Evolutionary conservation across 2,888 invertebrate genomes (phyloP).

Genomic region (Phania funesta): DNA sequence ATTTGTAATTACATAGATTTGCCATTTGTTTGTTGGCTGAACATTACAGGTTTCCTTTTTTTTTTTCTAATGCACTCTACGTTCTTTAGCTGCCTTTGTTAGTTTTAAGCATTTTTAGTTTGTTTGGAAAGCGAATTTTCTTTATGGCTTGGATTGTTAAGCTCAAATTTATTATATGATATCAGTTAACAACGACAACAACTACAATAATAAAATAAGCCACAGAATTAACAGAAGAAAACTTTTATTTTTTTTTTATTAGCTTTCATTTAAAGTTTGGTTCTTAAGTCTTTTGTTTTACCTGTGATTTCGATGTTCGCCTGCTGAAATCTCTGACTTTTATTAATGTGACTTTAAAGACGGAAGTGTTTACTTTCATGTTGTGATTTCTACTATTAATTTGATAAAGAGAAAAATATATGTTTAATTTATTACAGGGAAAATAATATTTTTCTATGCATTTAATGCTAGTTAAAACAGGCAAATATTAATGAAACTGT

Average conservation of each 20-base stretch:
- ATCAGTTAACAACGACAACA: constrained; percentile 52
- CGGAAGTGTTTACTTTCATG: constrained; percentile 68
- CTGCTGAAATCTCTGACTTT: constrained; percentile 43
- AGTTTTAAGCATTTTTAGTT: background rate
- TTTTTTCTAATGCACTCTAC: constrained; percentile 3
- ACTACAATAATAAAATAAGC: constrained; percentile 3
- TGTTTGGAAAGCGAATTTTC: constrained; percentile 63
- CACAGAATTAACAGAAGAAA: background rate
- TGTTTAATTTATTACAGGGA: constrained; percentile 57
- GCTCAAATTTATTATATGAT: constrained; percentile 63
- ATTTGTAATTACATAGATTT: constrained; percentile 77
- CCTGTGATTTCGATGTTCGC: background rate
- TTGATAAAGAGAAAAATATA: constrained; percentile 65
- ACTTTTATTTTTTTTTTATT: constrained; percentile 48
- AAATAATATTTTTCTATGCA: background rate
- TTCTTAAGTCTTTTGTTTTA: constrained; percentile 64
- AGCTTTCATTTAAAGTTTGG: constrained; percentile 65
- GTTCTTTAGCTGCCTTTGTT: background rate
- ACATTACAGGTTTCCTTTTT: constrained; percentile 54
- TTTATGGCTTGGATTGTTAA: constrained; percentile 62
- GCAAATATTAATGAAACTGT: constrained; percentile 50
- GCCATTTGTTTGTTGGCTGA: constrained; percentile 70
- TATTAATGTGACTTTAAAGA: constrained; percentile 68
- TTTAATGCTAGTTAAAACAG: background rate
- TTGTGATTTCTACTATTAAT: constrained; percentile 67